Evolutionary conservation across 2,797 vertebrate species (phyloP), one percentile per base, ranked within the genome.

Genomic region (Geotrypetes seraphini): DNA sequence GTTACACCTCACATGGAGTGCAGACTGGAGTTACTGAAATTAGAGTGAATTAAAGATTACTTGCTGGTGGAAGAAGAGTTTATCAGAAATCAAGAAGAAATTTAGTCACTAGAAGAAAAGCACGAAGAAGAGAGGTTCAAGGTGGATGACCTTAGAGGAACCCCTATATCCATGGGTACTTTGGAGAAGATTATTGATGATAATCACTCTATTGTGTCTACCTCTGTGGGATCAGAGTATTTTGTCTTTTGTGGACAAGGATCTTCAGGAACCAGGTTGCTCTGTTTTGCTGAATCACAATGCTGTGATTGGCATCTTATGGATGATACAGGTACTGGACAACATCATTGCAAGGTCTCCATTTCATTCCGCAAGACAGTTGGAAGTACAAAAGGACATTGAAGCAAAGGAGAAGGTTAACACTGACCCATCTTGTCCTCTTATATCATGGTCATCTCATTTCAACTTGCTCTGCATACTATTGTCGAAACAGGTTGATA

Each of bases 41-140:
- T 91, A 57, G 91, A 97, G 63, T 84, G 91, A 40, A 90, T 98
- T 63, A 99, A 99, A 73, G 94, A 99, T 54, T 98, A 97, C 7
- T 83, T 97, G 13, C 72, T 99, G 46, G 98, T 99, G 96, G 96
- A 99, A 53, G 95, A 99, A 54, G 95, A 99, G 53, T 99, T 99
- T 60, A 99, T 99, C 64, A 83, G 96, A 57, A 99, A 99, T 60
- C 96, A 99, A 72, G 95, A 99, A 58, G 95, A 98, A 52, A 98
- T 97, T 92, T 99, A 99, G 57, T 96, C 96, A 9, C 72, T 97
- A 49, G 96, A 99, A 68, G 96, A 99, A 70, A 99, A 99, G 47
- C 96, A 98, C 57, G 96, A 97, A 93, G 95, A 98, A 53, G 96
- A 99, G 42, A 87, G 96, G 43, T 99, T 96, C 10, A 99, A 99